phyloP scores from a whole-genome alignment of 2,113 vertebrate species.

The Diadophis punctatus region DNA sequence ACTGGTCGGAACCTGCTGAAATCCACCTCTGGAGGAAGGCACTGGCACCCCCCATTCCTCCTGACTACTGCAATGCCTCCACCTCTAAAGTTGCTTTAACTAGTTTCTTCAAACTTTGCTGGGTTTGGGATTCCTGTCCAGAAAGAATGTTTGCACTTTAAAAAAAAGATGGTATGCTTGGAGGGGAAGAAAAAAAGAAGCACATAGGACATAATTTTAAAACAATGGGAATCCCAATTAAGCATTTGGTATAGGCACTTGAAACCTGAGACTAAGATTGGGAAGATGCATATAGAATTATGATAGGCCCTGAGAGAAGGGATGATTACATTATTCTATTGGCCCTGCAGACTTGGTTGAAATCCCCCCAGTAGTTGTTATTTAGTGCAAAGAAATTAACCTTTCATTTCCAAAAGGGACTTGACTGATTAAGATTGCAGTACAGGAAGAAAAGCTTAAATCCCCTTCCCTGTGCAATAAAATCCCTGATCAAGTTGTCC shows the following conservation, averaged over 20 bases:
- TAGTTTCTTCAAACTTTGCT: background rate
- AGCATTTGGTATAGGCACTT: background rate
- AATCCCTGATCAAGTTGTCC: background rate
- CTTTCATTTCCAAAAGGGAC: background rate
- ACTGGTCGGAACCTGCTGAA: too few relatives aligned
- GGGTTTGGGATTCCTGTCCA: background rate
- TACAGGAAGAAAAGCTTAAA: background rate
- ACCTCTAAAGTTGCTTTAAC: background rate
- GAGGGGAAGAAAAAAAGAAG: too few relatives aligned
- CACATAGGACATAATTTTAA: background rate
- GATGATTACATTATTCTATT: background rate
- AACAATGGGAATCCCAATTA: background rate
- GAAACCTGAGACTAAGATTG: background rate
- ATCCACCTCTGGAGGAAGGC: background rate
- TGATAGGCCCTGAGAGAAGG: background rate
- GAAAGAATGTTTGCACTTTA: background rate
- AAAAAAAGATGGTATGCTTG: background rate
- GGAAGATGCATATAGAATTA: background rate
- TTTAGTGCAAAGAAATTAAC: background rate
- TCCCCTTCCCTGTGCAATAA: background rate
- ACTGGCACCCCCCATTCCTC: background rate
- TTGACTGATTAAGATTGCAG: background rate
- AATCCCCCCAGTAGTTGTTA: background rate
- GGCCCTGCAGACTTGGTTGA: background rate
- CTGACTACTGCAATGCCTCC: background rate